Evolutionary conservation across 2,797 vertebrate genomes (phyloP), one percentile per base, ranked within the genome.

Genomic region (Rhinella marina): DNA sequence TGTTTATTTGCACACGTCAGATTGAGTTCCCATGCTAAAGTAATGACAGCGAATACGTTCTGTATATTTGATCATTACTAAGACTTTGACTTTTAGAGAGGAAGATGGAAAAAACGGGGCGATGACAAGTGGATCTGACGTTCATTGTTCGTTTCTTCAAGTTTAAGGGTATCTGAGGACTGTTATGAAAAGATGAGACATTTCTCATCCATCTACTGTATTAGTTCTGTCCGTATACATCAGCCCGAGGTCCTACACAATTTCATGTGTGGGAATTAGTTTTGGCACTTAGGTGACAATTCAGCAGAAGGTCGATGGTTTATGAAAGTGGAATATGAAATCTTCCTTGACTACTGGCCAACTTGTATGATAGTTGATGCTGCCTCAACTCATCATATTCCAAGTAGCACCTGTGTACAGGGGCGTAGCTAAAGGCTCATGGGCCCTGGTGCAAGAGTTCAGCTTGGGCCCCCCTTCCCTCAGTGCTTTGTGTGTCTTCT

Each of bases 1-100:
- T 72, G 66, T 81, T 81, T 81, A 75, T 85, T 85, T 85, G 72
- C 83, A 25, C 83, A 61, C 48, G 56, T 85, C 83, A 85, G 29
- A 76, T 76, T 50, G 56, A 85, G 72, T 77, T 85, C 56, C 57
- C 56, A 52, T 61, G 16, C n/a, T 25, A 19, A 76, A 61, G 9
- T 27, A 16, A 68, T 41, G 32, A 73, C 13, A 12, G 82, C 29
- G 2, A 68, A 84, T 61, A 62, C 9, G 50, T 41, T 64, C 29
- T 64, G 12, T 16, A 48, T 7, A 54, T 54, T 25, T 77, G 75
- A 77, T 77, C 75, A 25, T 64, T 64, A n/a, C 29, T 80, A 81
- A 81, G 14, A 62, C 27, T 23, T 62, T 62, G 57, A 48, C 29
- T 32, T 23, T 64, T 14, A 81, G 12, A 27, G 12, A 41, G 17